Conservation (phyloP, 2,797 vertebrate genomes). For the Chelon labrosus region DNA sequence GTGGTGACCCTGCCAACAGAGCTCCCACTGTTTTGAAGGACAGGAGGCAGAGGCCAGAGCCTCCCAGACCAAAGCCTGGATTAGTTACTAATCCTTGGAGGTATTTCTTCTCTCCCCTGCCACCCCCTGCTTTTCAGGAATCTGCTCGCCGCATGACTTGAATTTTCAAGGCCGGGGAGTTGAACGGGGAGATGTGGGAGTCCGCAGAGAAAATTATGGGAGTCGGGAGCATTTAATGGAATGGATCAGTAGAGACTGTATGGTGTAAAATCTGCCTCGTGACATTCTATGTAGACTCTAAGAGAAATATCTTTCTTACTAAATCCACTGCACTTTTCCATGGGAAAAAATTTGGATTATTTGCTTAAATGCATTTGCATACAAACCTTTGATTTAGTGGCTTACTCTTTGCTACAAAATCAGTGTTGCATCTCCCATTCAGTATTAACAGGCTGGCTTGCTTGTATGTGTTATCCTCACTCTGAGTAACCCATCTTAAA, state of each 20-base stretch:
- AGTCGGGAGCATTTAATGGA: constrained; percentile 34
- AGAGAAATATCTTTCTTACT: constrained; percentile 17
- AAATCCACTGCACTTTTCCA: constrained; percentile 20
- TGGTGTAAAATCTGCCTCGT: constrained; percentile 12
- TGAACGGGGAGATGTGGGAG: constrained; percentile 36
- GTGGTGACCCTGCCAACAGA: constrained; percentile 64
- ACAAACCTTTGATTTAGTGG: constrained; percentile 5
- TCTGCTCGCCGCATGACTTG: constrained; percentile 64
- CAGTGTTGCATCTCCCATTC: constrained; percentile 20
- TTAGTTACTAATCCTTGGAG: constrained; percentile 80
- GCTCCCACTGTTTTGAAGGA: constrained; percentile 71
- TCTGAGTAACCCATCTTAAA: constrained; percentile 15
- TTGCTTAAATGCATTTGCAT: constrained; percentile 11
- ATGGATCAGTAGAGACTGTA: constrained; percentile 18
- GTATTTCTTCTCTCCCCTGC: constrained; percentile 67
- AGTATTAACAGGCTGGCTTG: constrained; percentile 1
- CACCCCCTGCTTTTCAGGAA: constrained; percentile 70
- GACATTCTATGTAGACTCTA: constrained; percentile 28
- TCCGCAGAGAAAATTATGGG: constrained; percentile 28
- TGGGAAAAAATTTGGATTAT: constrained; percentile 1
- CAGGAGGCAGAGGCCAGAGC: constrained; percentile 68
- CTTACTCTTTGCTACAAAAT: constrained; percentile 23
- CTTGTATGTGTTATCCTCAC: constrained; percentile 2
- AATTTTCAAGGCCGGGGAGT: constrained; percentile 52
- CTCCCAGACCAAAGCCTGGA: constrained; percentile 74